Conservation (phyloP, 2,113 vertebrate species). For the Podiceps cristatus region DNA sequence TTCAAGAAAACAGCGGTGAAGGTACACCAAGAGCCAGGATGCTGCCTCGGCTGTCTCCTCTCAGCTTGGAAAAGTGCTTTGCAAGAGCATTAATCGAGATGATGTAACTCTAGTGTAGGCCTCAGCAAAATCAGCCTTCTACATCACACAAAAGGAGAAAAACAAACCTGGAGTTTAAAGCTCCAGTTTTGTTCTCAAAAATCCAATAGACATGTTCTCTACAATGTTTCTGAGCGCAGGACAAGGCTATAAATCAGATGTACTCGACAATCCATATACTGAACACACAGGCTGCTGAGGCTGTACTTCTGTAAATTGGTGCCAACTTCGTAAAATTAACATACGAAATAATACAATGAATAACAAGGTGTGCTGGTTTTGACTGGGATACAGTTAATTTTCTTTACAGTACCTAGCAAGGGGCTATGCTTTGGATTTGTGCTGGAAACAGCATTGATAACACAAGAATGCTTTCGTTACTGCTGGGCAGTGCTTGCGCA, state of each 20-base stretch:
- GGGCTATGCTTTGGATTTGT: too few relatives aligned
- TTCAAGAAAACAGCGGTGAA: neutral
- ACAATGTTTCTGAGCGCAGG: neutral
- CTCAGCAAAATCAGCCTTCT: conserved; percentile 1
- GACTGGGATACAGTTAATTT: too few relatives aligned
- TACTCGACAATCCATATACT: neutral
- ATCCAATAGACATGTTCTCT: neutral
- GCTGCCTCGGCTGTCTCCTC: neutral
- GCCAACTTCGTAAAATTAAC: neutral
- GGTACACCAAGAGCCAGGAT: neutral
- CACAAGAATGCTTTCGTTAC: too few relatives aligned
- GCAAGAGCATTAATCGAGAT: neutral
- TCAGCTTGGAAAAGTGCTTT: neutral
- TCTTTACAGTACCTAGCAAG: too few relatives aligned
- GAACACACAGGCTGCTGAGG: neutral
- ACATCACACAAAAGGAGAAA: neutral
- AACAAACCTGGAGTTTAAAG: neutral
- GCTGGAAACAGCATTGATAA: too few relatives aligned
- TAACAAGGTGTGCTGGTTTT: neutral
- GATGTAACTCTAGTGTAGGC: neutral
- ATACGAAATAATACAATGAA: neutral
- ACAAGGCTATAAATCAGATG: neutral
- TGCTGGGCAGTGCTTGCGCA: too few relatives aligned
- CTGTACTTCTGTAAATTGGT: neutral
- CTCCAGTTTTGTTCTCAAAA: neutral